Conservation (phyloP, 2,113 vertebrate species). For the Proterorhinus semilunaris region DNA sequence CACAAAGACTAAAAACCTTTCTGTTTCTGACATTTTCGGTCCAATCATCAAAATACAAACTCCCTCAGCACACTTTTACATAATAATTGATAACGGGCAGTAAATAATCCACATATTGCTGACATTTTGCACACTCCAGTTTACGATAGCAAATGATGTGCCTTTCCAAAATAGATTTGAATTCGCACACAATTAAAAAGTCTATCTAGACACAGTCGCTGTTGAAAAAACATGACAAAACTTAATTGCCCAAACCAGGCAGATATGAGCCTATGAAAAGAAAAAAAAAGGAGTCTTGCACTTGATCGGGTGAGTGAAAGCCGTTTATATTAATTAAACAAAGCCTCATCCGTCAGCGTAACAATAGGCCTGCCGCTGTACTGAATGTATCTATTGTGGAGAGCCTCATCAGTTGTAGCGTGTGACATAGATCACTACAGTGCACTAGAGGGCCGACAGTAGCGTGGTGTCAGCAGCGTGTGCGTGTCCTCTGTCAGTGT, state of each 20-base stretch:
- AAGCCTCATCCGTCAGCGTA: not conserved
- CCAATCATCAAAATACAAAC: no score
- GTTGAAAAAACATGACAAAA: not conserved
- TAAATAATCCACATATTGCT: not conserved
- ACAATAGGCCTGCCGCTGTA: not conserved
- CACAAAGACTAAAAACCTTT: no score
- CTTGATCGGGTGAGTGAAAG: not conserved
- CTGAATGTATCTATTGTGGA: not conserved
- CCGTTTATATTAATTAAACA: slow-evolving; percentile 5
- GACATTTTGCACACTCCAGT: not conserved
- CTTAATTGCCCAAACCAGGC: not conserved
- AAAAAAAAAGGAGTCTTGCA: not conserved
- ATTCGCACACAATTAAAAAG: slow-evolving; percentile 5
- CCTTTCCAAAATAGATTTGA: not conserved
- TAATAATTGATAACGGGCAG: not conserved
- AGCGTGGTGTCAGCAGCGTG: slow-evolving; percentile 25
- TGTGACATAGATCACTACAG: slow-evolving; percentile 1
- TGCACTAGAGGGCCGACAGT: slow-evolving; percentile 1
- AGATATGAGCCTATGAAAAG: not conserved
- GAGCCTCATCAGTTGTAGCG: slow-evolving; percentile 22
- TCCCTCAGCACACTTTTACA: not conserved
- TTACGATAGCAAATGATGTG: not conserved
- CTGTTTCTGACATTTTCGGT: no score
- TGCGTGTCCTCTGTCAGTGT: slow-evolving; percentile 31
- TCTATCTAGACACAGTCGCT: not conserved